Evolutionary conservation across 35 echinoderm and acorn worm genomes (phyloP).

Genomic region (Eucidaris tribuloides): DNA sequence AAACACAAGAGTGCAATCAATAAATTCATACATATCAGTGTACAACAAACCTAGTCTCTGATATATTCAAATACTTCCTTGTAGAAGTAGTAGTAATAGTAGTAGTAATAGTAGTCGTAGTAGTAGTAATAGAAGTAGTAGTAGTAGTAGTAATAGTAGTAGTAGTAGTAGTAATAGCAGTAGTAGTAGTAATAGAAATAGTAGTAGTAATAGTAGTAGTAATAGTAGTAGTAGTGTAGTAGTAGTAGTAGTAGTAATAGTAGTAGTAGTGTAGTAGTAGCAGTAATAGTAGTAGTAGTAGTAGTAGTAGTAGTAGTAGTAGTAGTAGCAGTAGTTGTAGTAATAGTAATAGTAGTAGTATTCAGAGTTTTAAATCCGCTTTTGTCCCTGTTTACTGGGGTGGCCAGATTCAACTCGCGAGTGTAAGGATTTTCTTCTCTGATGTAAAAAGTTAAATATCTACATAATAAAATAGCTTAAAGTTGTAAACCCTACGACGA

Average conservation of each 20-base stretch:
- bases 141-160: background rate
- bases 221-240: background rate
- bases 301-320: background rate
- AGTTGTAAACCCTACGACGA: background rate
- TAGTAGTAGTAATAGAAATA: background rate
- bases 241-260: background rate
- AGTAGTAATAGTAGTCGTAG: background rate
- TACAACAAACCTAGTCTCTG: no score
- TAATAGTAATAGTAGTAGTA: background rate
- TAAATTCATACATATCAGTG: no score
- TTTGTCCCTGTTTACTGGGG: no score
- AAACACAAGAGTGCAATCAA: no score
- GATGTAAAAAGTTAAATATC: background rate
- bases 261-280: background rate
- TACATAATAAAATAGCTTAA: background rate
- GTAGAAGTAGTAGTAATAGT: background rate
- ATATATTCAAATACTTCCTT: no score
- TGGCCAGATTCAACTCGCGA: background rate
- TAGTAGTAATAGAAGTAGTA: background rate
- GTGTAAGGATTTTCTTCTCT: background rate
- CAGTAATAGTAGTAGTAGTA: background rate
- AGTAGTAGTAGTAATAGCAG: background rate
- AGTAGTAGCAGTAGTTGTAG: background rate
- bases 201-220: background rate
- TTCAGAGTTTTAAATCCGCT: no score